Conservation (phyloP, 2,797 vertebrate genomes). For the Sebastes baramenuke region DNA sequence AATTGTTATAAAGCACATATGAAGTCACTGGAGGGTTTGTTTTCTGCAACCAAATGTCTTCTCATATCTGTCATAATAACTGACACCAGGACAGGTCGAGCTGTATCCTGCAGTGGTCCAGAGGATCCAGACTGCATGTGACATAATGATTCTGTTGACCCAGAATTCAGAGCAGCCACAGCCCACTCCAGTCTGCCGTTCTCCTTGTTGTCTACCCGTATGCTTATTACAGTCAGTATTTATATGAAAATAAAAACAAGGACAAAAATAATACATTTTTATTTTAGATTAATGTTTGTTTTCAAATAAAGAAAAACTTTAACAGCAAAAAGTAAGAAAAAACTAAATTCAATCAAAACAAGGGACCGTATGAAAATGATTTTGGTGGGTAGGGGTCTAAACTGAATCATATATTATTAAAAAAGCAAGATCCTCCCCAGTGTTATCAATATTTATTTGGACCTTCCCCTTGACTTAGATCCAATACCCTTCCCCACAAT, state of each 20-base stretch:
- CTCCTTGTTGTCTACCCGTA: too few relatives aligned
- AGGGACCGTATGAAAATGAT: neutral
- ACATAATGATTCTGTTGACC: conserved; percentile 22
- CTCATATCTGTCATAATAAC: neutral
- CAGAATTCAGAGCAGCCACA: neutral
- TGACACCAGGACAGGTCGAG: neutral
- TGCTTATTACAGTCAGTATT: neutral
- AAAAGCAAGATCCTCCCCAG: neutral
- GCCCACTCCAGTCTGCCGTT: neutral
- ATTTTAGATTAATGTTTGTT: neutral
- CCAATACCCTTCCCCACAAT: neutral
- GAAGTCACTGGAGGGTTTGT: neutral
- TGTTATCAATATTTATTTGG: neutral
- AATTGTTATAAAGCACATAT: neutral
- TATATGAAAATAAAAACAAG: neutral
- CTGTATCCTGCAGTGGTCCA: neutral
- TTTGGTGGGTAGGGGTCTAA: neutral
- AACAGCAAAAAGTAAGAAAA: neutral
- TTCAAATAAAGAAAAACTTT: neutral
- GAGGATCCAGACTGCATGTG: neutral
- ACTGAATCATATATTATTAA: neutral
- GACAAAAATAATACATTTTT: neutral
- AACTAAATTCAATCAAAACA: neutral
- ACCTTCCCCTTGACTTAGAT: neutral
- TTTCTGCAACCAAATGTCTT: neutral